phyloP scores from a whole-genome alignment of 1,140 invertebrate species.

The Zaprionus vittiger region DNA sequence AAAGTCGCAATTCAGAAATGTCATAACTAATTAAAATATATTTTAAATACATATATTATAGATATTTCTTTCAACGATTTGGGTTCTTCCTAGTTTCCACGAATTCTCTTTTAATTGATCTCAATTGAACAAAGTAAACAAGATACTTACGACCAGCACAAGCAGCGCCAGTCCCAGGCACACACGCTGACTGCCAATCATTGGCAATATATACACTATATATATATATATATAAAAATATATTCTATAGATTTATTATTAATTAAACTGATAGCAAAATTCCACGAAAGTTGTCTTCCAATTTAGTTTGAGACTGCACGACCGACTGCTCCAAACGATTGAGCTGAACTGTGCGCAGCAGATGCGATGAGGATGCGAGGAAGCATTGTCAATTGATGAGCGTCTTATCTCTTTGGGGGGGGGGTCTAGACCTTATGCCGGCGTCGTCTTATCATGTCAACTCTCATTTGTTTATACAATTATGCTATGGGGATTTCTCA shows the following conservation, averaged over 20 bases:
- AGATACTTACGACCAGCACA: constrained; percentile 33
- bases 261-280: constrained; percentile 35
- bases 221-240: constrained; percentile 22
- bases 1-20: constrained; percentile 59
- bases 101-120: constrained; percentile 22
- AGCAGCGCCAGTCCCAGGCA: constrained; percentile 38
- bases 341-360: neutral
- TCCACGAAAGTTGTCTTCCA: constrained; percentile 10
- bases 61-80: constrained; percentile 2
- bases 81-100: constrained; percentile 21
- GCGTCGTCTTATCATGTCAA: constrained; percentile 45
- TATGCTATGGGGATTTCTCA: constrained; percentile 50
- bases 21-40: neutral
- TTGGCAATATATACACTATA: constrained; percentile 16
- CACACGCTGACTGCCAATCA: constrained; percentile 17
- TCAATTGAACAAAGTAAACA: constrained; percentile 11
- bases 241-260: constrained; percentile 8
- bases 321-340: constrained; percentile 2
- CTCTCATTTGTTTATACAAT: constrained; percentile 59
- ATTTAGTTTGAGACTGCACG: constrained; percentile 23
- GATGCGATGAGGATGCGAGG: neutral
- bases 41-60: constrained; percentile 13
- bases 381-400: neutral
- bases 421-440: neutral
- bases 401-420: neutral